Percentiles rank a stretch among this genome's conserved stretches.
These are phyloP conservation scores for Diploptera punctata DNA, from an alignment of 2,888 invertebrate genomes.

Conservation along the genomic window DNA sequence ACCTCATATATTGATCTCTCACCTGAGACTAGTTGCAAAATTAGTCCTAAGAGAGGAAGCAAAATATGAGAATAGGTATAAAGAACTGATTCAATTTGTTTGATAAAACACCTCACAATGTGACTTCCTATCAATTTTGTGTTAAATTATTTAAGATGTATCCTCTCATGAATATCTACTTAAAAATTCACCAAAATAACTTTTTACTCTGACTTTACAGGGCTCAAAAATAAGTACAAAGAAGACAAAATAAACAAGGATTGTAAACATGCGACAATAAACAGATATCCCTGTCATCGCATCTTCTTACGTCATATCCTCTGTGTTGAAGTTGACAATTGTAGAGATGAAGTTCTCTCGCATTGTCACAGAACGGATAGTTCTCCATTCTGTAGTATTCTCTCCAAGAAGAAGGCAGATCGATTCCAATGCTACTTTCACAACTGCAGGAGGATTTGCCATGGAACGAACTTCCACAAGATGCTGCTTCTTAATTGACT, in stretches of 20 bases:
- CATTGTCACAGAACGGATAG: conserved; percentile 89
- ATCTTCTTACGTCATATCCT: conserved; percentile 84
- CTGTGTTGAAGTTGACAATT: conserved; percentile 94
- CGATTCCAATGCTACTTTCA: conserved; percentile 93
- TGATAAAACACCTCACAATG: no score
- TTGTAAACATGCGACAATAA: conserved; percentile 4
- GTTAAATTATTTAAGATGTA: no score
- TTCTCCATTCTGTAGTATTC: conserved; percentile 92
- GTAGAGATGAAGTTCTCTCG: conserved; percentile 95
- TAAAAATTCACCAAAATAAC: background rate
- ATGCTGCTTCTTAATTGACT: conserved; percentile 95
- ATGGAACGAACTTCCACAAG: conserved; percentile 93
- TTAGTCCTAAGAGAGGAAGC: no score
- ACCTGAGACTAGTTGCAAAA: no score
- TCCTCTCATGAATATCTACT: no score
- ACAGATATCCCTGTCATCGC: background rate
- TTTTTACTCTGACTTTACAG: background rate
- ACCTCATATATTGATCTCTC: no score
- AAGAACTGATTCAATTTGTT: no score
- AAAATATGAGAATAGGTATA: no score
- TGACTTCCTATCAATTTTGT: no score
- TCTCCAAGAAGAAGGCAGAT: conserved; percentile 93
- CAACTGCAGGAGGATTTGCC: conserved; percentile 92
- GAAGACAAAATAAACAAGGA: background rate
- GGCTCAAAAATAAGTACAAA: background rate